Percentiles rank a stretch among this genome's conserved stretches.
phyloP scores from a whole-genome alignment of 2,797 vertebrate genomes.

The Melanotaenia trifasciata region DNA sequence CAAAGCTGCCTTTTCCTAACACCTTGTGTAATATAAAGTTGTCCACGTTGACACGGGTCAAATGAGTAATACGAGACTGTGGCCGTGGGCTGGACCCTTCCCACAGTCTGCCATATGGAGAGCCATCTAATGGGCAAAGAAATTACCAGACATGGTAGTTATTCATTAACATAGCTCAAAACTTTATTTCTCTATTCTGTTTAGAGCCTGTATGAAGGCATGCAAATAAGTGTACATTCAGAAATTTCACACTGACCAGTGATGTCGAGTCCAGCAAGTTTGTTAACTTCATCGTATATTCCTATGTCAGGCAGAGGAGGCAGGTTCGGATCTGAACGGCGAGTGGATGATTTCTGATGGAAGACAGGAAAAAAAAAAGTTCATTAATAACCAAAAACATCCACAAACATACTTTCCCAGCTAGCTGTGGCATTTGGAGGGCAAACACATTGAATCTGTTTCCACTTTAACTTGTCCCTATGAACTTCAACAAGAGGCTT shows the following conservation, averaged over 20 bases:
- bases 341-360: slow-evolving; percentile 85
- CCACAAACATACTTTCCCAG: slow-evolving; percentile 14
- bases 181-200: not conserved
- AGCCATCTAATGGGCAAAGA: slow-evolving; percentile 73
- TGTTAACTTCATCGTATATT: slow-evolving; percentile 92
- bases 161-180: slow-evolving; percentile 5
- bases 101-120: slow-evolving; percentile 90
- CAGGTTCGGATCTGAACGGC: slow-evolving; percentile 85
- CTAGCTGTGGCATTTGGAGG: not conserved
- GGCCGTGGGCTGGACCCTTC: slow-evolving; percentile 83
- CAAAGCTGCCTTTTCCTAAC: slow-evolving; percentile 98
- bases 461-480: not conserved
- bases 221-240: slow-evolving; percentile 1
- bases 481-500: not conserved
- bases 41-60: slow-evolving; percentile 87
- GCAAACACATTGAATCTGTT: not conserved
- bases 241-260: slow-evolving; percentile 65
- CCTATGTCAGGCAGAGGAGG: slow-evolving; percentile 79
- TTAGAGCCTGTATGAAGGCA: not conserved
- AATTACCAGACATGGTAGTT: slow-evolving; percentile 4
- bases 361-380: slow-evolving; percentile 17
- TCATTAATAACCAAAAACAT: slow-evolving; percentile 11
- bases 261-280: slow-evolving; percentile 78
- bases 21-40: slow-evolving; percentile 95
- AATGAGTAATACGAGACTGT: slow-evolving; percentile 75